These are phyloP conservation scores for Aradus depressus DNA, from an alignment of 2,888 invertebrate genomes.

Conservation along the genomic window DNA sequence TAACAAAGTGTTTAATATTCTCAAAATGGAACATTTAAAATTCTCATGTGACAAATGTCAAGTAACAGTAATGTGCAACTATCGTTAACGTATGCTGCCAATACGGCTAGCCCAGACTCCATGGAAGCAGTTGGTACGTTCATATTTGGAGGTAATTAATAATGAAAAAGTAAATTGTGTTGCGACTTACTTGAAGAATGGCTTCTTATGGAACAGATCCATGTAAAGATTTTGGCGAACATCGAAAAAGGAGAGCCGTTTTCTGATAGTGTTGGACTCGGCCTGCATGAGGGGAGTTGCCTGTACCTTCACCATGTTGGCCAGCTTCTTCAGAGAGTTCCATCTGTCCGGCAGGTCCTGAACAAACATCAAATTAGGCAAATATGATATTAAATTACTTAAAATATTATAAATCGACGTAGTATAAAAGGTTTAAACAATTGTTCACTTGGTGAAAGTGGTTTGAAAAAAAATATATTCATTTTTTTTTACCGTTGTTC, in stretches of 20 bases:
- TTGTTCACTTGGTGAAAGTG: neutral
- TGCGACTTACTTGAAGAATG: conserved; percentile 38
- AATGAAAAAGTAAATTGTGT: neutral
- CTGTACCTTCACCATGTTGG: conserved; percentile 69
- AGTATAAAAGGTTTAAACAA: too few species aligned
- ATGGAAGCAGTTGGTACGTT: too few species aligned
- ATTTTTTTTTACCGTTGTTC: too few species aligned
- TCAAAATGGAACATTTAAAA: too few species aligned
- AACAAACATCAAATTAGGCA: neutral
- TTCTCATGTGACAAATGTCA: too few species aligned
- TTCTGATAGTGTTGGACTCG: conserved; percentile 77
- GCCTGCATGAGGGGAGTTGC: conserved; percentile 80
- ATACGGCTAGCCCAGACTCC: too few species aligned
- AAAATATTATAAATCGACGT: neutral
- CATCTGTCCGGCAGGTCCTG: conserved; percentile 79
- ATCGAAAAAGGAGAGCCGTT: conserved; percentile 69
- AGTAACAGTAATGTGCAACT: too few species aligned
- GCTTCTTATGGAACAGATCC: conserved; percentile 52
- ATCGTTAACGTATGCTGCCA: too few species aligned
- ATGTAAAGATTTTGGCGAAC: conserved; percentile 64
- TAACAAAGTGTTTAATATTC: too few species aligned
- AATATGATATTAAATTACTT: neutral
- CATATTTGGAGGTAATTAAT: too few species aligned
- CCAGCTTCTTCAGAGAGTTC: conserved; percentile 72
- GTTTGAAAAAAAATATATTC: neutral